A percentile compares a stretch with the other conserved stretches of the same genome.
phyloP scores from a whole-genome alignment of 2,113 vertebrate species.

The Dasyornis broadbenti region DNA sequence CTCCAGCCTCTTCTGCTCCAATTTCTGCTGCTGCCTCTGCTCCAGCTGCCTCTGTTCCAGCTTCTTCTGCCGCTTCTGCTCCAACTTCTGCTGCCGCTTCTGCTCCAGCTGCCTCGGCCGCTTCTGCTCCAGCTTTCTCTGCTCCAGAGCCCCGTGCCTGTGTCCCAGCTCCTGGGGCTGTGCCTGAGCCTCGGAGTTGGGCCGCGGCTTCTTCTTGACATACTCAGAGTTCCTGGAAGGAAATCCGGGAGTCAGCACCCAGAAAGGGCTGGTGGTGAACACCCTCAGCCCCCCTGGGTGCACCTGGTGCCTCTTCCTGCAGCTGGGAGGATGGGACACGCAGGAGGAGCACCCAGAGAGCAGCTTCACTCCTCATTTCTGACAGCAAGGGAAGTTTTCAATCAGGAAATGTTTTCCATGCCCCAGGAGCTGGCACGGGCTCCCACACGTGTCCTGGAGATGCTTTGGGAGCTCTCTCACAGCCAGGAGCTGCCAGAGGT shows the following conservation, averaged over 20 bases:
- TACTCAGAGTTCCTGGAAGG: not conserved
- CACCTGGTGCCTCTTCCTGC: too few species aligned
- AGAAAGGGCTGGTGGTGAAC: not conserved
- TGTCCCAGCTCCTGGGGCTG: not conserved
- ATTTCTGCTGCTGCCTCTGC: not conserved
- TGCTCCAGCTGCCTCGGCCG: not conserved
- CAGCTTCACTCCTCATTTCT: not conserved
- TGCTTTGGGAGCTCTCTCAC: not conserved
- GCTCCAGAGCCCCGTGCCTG: rapidly evolving
- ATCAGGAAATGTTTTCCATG: rapidly evolving
- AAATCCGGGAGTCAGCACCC: not conserved
- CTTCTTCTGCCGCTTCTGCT: not conserved
- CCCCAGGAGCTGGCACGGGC: not conserved
- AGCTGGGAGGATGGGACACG: rapidly evolving
- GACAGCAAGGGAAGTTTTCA: not conserved
- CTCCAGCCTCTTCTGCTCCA: not conserved
- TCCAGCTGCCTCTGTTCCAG: not conserved
- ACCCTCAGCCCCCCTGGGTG: not conserved
- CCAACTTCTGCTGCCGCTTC: not conserved
- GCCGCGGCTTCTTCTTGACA: rapidly evolving
- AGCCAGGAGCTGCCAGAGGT: not conserved
- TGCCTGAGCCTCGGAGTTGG: rapidly evolving
- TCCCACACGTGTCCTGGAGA: rapidly evolving
- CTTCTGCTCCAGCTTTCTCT: not conserved
- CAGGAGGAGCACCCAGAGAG: not conserved